Percentiles rank a stretch among this genome's conserved stretches.
Evolutionary conservation across 1,140 invertebrate species (phyloP).

Genomic region (Euglossa dilemma): DNA sequence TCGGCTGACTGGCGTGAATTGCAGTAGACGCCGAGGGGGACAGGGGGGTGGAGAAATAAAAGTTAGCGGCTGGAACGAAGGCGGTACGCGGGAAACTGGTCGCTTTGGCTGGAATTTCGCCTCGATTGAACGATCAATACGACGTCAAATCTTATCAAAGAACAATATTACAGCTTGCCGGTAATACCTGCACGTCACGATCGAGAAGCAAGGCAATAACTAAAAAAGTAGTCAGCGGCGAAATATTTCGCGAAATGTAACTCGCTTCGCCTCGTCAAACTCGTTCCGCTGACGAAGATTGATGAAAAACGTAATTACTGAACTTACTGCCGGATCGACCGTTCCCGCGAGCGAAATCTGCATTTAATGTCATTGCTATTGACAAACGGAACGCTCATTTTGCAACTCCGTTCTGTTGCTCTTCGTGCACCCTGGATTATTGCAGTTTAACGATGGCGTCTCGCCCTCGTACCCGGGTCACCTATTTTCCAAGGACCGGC

Average conservation of each 20-base stretch:
- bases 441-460: background rate
- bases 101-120: background rate
- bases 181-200: slow-evolving; percentile 34
- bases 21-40: too few relatives aligned
- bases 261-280: slow-evolving; percentile 21
- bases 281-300: slow-evolving; percentile 53
- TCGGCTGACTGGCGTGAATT: too few relatives aligned
- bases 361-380: slow-evolving; percentile 29
- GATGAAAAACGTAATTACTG: slow-evolving; percentile 62
- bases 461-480: background rate
- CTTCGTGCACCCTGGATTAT: background rate
- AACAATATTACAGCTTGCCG: slow-evolving; percentile 28
- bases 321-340: slow-evolving; percentile 32
- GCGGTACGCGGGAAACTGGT: background rate
- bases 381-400: slow-evolving; percentile 18
- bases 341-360: slow-evolving; percentile 1
- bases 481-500: too few relatives aligned
- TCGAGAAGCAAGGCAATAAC: slow-evolving; percentile 8
- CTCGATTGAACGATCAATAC: slow-evolving; percentile 17
- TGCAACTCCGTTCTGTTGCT: background rate
- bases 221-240: slow-evolving; percentile 20
- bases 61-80: too few relatives aligned
- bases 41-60: background rate
- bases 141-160: slow-evolving; percentile 29
- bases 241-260: slow-evolving; percentile 27